Evolutionary conservation across 2,113 vertebrate genomes (phyloP).

Genomic region (Stigmatopora nigra): DNA sequence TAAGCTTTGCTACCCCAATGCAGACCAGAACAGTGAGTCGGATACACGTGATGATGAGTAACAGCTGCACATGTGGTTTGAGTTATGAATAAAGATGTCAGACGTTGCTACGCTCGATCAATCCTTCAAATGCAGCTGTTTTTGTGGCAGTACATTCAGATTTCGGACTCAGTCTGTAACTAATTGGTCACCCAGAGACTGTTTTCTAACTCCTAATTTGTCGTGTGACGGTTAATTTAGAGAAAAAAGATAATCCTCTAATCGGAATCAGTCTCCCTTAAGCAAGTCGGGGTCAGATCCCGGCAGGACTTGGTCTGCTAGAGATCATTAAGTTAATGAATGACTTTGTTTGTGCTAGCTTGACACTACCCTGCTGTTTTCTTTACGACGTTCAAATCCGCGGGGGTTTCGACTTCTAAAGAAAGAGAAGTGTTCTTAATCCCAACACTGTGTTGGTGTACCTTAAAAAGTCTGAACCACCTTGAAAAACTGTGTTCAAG

Average conservation of each 20-base stretch:
- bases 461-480: not conserved
- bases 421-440: slow-evolving; percentile 30
- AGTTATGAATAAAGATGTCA: not conserved
- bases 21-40: not conserved
- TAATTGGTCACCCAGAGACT: slow-evolving; percentile 11
- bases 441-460: slow-evolving; percentile 52
- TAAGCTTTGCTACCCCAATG: too few species aligned
- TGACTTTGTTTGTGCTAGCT: slow-evolving; percentile 15
- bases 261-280: slow-evolving; percentile 1
- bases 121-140: not conserved
- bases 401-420: slow-evolving; percentile 15
- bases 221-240: slow-evolving; percentile 1
- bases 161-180: not conserved
- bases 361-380: slow-evolving; percentile 6
- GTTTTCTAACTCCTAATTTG: not conserved
- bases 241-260: slow-evolving; percentile 9
- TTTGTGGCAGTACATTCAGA: not conserved
- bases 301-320: slow-evolving; percentile 24
- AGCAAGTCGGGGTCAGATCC: slow-evolving; percentile 23
- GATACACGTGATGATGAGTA: not conserved
- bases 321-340: slow-evolving; percentile 21
- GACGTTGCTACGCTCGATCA: not conserved
- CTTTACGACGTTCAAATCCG: slow-evolving; percentile 11
- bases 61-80: slow-evolving; percentile 2
- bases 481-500: too few species aligned